These are phyloP conservation scores for Andricus quercusramuli DNA, from an alignment of 2,888 invertebrate species.

Conservation along the genomic window DNA sequence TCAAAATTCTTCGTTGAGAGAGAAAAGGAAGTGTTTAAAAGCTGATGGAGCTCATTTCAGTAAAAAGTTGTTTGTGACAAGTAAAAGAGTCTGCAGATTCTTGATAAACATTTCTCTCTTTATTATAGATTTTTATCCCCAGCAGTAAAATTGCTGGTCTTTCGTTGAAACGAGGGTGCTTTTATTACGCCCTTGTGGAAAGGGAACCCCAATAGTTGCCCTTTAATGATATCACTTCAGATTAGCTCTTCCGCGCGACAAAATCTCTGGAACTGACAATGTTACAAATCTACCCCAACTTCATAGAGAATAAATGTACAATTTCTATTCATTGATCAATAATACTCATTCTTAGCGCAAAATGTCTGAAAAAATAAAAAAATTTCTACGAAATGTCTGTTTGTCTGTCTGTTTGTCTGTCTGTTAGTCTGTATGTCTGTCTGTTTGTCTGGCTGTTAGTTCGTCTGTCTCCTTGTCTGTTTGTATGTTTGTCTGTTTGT, in stretches of 20 bases:
- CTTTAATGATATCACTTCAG: conserved; percentile 21
- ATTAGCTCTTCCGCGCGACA: conserved; percentile 10
- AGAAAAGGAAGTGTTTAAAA: too few species aligned
- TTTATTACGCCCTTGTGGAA: conserved; percentile 1
- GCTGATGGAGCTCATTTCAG: not conserved
- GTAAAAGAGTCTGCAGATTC: not conserved
- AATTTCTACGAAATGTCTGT: too few species aligned
- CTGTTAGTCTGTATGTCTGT: too few species aligned
- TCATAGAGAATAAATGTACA: not conserved
- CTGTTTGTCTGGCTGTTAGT: too few species aligned
- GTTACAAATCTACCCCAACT: not conserved
- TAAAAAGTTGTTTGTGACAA: not conserved
- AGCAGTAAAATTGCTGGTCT: not conserved
- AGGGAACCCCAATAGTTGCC: not conserved
- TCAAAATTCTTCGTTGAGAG: too few species aligned
- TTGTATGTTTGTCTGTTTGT: too few species aligned
- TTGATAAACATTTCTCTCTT: not conserved
- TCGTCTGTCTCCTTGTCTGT: too few species aligned
- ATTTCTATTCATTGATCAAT: too few species aligned
- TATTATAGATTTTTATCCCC: not conserved
- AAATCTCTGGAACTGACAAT: conserved; percentile 1
- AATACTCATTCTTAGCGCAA: too few species aligned
- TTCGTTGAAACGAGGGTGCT: not conserved
- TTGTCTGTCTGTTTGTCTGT: too few species aligned
- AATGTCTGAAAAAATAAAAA: too few species aligned